Conservation (phyloP, 35 echinoderm and acorn worm species). For the Stichopus chloronotus region DNA sequence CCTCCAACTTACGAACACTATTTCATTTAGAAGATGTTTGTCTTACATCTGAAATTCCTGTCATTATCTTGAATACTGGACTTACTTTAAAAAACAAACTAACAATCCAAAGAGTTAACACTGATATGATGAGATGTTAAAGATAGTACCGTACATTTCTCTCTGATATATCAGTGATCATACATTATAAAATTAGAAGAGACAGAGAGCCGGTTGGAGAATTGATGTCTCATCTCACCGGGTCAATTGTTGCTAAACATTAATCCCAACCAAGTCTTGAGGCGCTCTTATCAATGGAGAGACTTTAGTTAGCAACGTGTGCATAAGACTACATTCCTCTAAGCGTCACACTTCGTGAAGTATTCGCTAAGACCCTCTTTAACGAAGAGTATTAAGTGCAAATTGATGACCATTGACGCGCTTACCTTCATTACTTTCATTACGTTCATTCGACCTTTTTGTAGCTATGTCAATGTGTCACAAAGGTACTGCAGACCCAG, state of each 20-base stretch:
- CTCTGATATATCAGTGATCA: too few species aligned
- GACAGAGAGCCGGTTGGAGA: too few species aligned
- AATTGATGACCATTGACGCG: neutral
- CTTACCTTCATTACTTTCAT: neutral
- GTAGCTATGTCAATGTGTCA: neutral
- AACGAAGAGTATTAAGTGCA: neutral
- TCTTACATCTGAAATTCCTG: too few species aligned
- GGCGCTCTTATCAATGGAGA: neutral
- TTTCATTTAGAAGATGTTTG: too few species aligned
- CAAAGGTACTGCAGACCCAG: neutral
- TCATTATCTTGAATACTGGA: too few species aligned
- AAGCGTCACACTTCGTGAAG: neutral
- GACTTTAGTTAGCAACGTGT: neutral
- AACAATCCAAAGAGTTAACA: too few species aligned
- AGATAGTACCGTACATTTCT: too few species aligned
- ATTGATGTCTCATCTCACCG: neutral
- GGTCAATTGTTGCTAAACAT: constrained; percentile 27
- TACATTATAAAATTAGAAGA: too few species aligned
- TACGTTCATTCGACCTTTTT: neutral
- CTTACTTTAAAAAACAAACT: too few species aligned
- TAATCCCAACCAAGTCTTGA: neutral
- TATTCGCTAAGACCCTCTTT: neutral
- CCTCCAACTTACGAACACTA: too few species aligned
- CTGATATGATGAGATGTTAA: too few species aligned
- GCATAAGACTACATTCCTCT: neutral